Base-by-base conservation (phyloP, 2,797 vertebrate genomes). In the Danionella dracula region DNA sequence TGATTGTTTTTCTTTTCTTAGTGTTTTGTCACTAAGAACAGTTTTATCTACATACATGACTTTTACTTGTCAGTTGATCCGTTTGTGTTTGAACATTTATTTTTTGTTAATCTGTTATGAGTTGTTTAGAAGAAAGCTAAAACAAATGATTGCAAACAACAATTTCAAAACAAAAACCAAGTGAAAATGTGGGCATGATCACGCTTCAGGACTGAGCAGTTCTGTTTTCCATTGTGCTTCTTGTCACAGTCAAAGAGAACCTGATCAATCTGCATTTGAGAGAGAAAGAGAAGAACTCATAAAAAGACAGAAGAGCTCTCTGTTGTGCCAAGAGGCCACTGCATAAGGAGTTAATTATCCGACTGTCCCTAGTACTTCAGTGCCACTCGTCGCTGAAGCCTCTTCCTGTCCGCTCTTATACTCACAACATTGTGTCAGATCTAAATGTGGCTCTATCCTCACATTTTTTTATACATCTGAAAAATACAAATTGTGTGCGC, bases 301-400 rank as follows among this genome's bases (percentile, higher is more conserved):
- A 40, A 21, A 44, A 19, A 21, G 38, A n/a, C 16, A 45, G 38
- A 64, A 41, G 62, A 38, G 37, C 19, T 46, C 29, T 29, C 48
- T 82, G 68, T 76, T 76, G 76, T 77, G 77, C 70, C 54, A 56
- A 75, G 68, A 77, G 75, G 78, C 64, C 73, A 72, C 68, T 69
- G 76, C 71, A 76, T 81, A 80, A 79, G 73, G 65, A 84, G 77
- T 82, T 80, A 82, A 83, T 85, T 83, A 84, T 78, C 79, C 56
- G 73, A 79, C 77, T 83, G 76, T 82, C 81, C 80, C 78, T 83
- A 83, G 71, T 60, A 44, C 48, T 65, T 32, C 71, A 65, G 44
- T 66, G 19, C 34, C 31, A 17, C 38, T 38, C 21, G 42, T 17
- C 37, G 23, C 4, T 21, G 20, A 56, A 15, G 9, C 35, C 10